Base-by-base conservation (phyloP, 92 coral and sea anemone genomes). In the Porites evermanni region DNA sequence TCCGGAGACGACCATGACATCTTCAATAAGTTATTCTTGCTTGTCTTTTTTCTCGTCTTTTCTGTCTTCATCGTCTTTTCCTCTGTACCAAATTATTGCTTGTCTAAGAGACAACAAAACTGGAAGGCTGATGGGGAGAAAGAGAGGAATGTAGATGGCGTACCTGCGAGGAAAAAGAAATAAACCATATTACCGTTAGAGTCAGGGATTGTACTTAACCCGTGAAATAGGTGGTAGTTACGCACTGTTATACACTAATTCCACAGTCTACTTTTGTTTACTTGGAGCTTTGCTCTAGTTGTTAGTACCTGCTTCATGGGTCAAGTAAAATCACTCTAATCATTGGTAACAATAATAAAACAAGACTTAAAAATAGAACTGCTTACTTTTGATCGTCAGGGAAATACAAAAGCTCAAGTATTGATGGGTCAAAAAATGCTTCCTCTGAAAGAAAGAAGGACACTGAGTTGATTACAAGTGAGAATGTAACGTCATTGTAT, bases 341-440 rank as follows among this genome's bases (percentile, higher is more conserved):
- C 0, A 38, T 38, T 38, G 47, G 47, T 38, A 38, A 38, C 47
- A 38, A 38, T 38, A 4, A 38, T 4, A 38, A 38, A 29, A 29
- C 32, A 56, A 14, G 12, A 4, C 0, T 56, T 11, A 7, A 11
- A 56, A 14, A 11, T 56, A 14, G 1, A 56, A 32, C 1, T n/a
- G 69, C 98, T 82, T 89, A 96, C 99, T 96, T 96, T 70, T 96
- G 99, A 74, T 96, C 99, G 70, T 96, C 99, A 17, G 98, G 99
- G 82, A 96, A 96, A 90, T 96, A 96, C 78, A 96, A 79, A 75
- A 96, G 86, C 38, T 95, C 97, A 82, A 96, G 74, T 21, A 96
- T 94, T 13, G 98, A 93, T 24, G 99, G 99, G 82, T 96, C 99
- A 91, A 91, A 96, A 84, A 96, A 96, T 47, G 99, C 99, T 78